Evolutionary conservation across 1,140 invertebrate genomes (phyloP).

Genomic region (Tetragnatha versicolor): DNA sequence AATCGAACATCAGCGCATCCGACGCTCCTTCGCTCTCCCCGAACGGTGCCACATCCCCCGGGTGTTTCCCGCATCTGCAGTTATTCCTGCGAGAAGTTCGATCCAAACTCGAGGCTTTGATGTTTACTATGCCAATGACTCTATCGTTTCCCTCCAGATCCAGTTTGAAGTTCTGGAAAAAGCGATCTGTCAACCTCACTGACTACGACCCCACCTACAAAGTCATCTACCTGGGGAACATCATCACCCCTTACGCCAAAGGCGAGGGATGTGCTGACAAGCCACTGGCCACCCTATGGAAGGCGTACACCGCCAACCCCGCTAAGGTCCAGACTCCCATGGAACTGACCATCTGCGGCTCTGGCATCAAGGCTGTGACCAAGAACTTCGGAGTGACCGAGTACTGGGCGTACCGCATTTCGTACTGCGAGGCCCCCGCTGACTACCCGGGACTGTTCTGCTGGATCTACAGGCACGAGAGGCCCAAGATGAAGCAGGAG

Average conservation of each 20-base stretch:
- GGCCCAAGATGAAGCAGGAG: constrained; percentile 92
- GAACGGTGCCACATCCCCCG: too few relatives aligned
- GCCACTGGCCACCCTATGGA: constrained; percentile 92
- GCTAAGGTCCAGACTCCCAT: constrained; percentile 88
- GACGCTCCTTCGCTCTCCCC: background rate
- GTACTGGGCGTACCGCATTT: constrained; percentile 94
- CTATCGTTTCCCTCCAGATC: constrained; percentile 9
- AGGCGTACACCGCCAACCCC: constrained; percentile 78
- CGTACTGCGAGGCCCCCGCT: constrained; percentile 83
- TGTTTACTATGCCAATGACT: constrained; percentile 40
- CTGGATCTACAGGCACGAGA: constrained; percentile 85
- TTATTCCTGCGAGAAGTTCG: too few relatives aligned
- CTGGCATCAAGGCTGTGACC: constrained; percentile 91
- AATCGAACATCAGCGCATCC: background rate
- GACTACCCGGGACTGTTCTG: constrained; percentile 86
- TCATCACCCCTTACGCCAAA: constrained; percentile 97
- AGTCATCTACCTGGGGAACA: constrained; percentile 95
- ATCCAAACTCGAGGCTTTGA: background rate
- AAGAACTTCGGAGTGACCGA: constrained; percentile 96
- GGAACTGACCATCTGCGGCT: constrained; percentile 71
- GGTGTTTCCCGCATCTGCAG: too few relatives aligned
- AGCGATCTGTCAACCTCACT: constrained; percentile 61
- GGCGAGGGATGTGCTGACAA: constrained; percentile 81
- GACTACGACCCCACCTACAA: constrained; percentile 90
- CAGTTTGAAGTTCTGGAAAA: constrained; percentile 55